Conservation (phyloP, 2,888 invertebrate genomes). For the Melanchra persicariae region DNA sequence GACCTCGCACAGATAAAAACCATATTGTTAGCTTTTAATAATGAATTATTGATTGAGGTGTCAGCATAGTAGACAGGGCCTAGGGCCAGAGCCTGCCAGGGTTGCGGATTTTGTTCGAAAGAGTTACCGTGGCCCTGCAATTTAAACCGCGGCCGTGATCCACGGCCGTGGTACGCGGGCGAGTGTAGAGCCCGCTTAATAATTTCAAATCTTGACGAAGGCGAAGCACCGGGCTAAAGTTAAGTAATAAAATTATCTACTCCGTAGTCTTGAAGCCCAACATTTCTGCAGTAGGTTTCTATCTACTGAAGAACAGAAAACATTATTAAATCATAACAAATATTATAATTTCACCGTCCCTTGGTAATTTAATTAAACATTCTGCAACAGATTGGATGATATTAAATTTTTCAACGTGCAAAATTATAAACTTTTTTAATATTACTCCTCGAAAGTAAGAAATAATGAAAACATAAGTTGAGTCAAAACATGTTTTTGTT, state of each 20-base stretch:
- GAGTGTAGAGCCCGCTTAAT: no score
- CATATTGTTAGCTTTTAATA: no score
- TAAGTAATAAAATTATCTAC: background rate
- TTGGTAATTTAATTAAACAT: slow-evolving; percentile 47
- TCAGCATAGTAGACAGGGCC: no score
- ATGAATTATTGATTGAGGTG: no score
- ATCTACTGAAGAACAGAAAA: background rate
- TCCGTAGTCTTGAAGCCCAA: background rate
- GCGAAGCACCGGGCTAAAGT: background rate
- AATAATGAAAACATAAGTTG: slow-evolving; percentile 21
- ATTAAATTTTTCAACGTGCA: slow-evolving; percentile 41
- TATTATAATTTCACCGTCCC: slow-evolving; percentile 13
- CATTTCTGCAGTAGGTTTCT: background rate
- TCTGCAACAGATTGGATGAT: slow-evolving; percentile 42
- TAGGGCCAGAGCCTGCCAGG: no score
- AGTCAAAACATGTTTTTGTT: slow-evolving; percentile 21
- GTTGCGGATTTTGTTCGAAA: no score
- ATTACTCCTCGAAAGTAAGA: slow-evolving; percentile 18
- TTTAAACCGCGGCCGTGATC: no score
- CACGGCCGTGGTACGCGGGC: no score
- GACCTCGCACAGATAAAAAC: no score
- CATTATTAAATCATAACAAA: slow-evolving; percentile 12
- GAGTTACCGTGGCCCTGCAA: no score
- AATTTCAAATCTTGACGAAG: no score
- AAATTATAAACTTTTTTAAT: slow-evolving; percentile 57